Base-by-base conservation (phyloP, 2,113 vertebrate species). In the Peromyscus leucopus region DNA sequence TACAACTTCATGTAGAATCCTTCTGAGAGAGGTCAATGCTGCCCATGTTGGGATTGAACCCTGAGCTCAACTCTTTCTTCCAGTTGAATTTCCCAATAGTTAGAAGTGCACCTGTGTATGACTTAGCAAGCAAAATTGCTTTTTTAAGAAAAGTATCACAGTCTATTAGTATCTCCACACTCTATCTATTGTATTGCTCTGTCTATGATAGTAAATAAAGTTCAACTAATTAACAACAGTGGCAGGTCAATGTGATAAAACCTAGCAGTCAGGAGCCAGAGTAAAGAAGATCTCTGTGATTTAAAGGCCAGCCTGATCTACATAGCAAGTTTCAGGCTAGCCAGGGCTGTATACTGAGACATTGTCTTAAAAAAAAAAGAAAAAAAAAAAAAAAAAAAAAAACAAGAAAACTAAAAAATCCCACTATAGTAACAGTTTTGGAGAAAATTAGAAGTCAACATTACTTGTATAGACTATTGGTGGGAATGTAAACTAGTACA, bases 31-130 rank as follows among this genome's bases (percentile, higher is more conserved):
- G 2, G 33, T n/a, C 65, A 28, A n/a, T 74, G 36, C n/a, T 89
- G 71, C 9, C 9, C 16, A 42, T 2, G 48, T 22, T 39, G 22
- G 8, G 24, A 17, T 59, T 31, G n/a, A 63, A 63, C 19, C 75
- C 7, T 28, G 21, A 12, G 28, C 26, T 90, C 39, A 63, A 90
- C 8, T 78, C 5, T 10, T 78, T 28, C 51, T 46, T 11, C 42
- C 11, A 76, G 28, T 9, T 78, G 26, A 78, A 42, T 42, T 90
- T 59, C 39, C 17, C 17, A 15, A 33, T 61, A 90, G 28, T 19
- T 48, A 24, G 1, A 7, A 31, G 1, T 39, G 4, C 0, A 72
- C 3, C 5, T 42, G 4, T 75, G 13, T 31, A 13, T 2, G 2
- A 12, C 17, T n/a, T 89, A 57, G 31, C 26, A 57, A 75, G 16